Base-by-base conservation (phyloP, 2,113 vertebrate genomes). In the Oophaga pumilio region DNA sequence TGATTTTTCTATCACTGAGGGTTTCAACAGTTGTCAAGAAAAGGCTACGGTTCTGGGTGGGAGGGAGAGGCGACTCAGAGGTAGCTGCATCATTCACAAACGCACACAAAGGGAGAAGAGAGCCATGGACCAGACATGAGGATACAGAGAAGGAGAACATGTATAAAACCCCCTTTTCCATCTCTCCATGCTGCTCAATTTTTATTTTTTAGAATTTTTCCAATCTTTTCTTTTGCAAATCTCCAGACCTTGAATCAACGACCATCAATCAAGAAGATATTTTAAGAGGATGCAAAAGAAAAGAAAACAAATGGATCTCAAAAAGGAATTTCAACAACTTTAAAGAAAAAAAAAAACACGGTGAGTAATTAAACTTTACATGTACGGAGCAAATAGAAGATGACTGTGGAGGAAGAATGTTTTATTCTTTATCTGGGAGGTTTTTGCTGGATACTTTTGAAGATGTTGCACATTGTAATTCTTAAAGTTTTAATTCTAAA, bases 1-100 rank as follows among this genome's bases (percentile, higher is more conserved):
- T 57, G 76, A 11, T 64, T 64, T 52, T 64, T 85, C 73, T 64
- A 24, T 76, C 73, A 77, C 49, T 17, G 76, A 66, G 53, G 76
- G 62, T 79, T 86, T 86, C 76, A 85, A 79, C 76, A 79, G 85
- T 86, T 68, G 60, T 66, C 76, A 79, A 53, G 74, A 86, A 79
- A 66, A 62, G 24, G 74, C 85, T 52, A 26, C 24, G 43, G 76
- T 76, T 43, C 33, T 57, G 57, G 60, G 49, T 66, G 85, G 85
- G 85, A 79, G 85, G 85, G 85, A 79, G 59, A 66, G 50, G 7
- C 79, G 43, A 26, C 60, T 85, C 74, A 17, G 73, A 64, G 84
- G 56, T 76, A 68, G 69, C 84, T 60, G 24, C 69, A 85, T 77
- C 84, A 85, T 60, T 85, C 73, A 86, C 73, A 74, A 53, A 57